phyloP scores from a whole-genome alignment of 2,797 vertebrate genomes.

The Eulemur albifrons region DNA sequence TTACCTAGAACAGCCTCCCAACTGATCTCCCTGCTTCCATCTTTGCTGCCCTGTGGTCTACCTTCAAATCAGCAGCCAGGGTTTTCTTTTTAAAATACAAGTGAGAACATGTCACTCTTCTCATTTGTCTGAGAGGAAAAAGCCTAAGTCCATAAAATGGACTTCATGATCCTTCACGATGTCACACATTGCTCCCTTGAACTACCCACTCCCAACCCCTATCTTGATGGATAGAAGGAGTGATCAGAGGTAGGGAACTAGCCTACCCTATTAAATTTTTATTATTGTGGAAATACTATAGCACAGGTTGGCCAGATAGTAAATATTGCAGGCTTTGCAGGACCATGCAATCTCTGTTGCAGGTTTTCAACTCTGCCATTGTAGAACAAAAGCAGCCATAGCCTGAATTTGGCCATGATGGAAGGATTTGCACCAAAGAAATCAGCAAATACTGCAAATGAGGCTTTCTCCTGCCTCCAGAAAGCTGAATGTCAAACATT shows the following conservation, averaged over 20 bases:
- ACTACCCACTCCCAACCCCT: not conserved
- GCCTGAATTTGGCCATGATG: not conserved
- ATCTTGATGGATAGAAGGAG: not conserved
- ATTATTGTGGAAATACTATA: not conserved
- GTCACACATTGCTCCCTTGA: not conserved
- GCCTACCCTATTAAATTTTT: not conserved
- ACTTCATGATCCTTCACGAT: not conserved
- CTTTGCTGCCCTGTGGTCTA: not conserved
- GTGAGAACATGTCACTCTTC: not conserved
- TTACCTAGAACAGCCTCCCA: not conserved
- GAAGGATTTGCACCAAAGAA: not conserved
- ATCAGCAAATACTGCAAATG: not conserved
- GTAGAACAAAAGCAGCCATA: not conserved
- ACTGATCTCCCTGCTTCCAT: not conserved
- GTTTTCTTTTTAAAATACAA: not conserved
- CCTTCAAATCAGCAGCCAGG: not conserved
- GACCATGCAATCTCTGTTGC: not conserved
- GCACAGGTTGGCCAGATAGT: not conserved
- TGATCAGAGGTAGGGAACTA: not conserved
- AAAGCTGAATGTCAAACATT: not conserved
- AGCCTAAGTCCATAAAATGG: not conserved
- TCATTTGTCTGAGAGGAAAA: not conserved
- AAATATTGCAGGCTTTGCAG: not conserved
- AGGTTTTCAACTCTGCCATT: not conserved
- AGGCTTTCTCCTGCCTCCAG: not conserved